These are phyloP conservation scores for Achroia grisella DNA, from an alignment of 1,140 invertebrate species.

Conservation along the genomic window DNA sequence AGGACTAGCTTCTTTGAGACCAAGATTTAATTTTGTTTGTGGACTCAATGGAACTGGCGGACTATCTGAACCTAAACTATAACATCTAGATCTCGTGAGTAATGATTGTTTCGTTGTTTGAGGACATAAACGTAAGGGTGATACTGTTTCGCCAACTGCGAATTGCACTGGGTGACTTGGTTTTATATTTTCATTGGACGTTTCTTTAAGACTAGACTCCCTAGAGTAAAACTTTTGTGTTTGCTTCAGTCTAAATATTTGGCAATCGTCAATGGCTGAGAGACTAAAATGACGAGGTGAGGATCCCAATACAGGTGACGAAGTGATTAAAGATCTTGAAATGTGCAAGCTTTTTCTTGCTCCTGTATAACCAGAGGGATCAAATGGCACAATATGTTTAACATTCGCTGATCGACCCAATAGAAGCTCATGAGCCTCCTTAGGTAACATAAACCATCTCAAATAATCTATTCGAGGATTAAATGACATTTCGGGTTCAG, in stretches of 20 bases:
- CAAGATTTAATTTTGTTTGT: constrained; percentile 77
- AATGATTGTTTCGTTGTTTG: constrained; percentile 34
- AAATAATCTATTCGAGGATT: constrained; percentile 79
- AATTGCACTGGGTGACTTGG: constrained; percentile 76
- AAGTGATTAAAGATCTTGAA: constrained; percentile 53
- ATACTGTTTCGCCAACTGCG: constrained; percentile 79
- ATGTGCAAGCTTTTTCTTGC: constrained; percentile 58
- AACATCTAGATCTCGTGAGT: constrained; percentile 71
- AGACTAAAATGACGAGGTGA: constrained; percentile 76
- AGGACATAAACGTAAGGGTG: constrained; percentile 60
- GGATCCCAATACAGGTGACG: constrained; percentile 63
- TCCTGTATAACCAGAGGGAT: constrained; percentile 73
- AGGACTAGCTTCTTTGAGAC: constrained; percentile 68
- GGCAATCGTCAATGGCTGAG: constrained; percentile 76
- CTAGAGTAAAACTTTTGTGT: constrained; percentile 62
- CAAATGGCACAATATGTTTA: constrained; percentile 83
- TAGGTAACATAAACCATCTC: constrained; percentile 90
- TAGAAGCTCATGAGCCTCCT: constrained; percentile 83
- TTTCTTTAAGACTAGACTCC: constrained; percentile 64
- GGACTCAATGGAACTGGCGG: constrained; percentile 75
- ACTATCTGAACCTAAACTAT: constrained; percentile 76
- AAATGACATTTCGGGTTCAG: constrained; percentile 82
- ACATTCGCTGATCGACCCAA: constrained; percentile 83
- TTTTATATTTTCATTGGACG: constrained; percentile 40
- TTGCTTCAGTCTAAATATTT: constrained; percentile 63